phyloP scores from a whole-genome alignment of 2,113 vertebrate genomes.

The Bagarius yarrelli region DNA sequence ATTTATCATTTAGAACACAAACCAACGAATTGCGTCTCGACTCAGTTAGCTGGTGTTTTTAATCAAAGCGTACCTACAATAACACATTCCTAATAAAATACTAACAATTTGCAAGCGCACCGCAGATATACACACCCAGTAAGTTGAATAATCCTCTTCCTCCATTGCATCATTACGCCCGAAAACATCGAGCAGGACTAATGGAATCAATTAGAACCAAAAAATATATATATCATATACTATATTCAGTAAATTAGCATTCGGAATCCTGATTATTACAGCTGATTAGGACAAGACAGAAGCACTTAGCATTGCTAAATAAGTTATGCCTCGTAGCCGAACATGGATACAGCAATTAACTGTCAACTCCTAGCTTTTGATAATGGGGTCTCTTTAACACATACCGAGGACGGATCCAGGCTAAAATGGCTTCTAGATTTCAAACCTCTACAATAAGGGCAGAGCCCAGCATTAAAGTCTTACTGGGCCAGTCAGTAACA shows the following conservation, averaged over 20 bases:
- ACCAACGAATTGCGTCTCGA: too few species aligned
- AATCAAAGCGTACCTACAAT: too few species aligned
- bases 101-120: neutral
- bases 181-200: neutral
- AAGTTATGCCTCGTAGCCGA: constrained; percentile 27
- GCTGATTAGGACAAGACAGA: constrained; percentile 24
- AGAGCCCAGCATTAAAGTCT: constrained; percentile 14
- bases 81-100: too few species aligned
- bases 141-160: neutral
- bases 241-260: constrained; percentile 24
- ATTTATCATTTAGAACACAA: too few species aligned
- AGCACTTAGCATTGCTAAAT: constrained; percentile 27
- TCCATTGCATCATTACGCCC: neutral
- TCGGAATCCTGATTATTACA: constrained; percentile 23
- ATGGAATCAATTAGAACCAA: constrained; percentile 4
- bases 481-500: neutral
- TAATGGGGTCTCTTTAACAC: constrained; percentile 26
- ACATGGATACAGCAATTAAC: constrained; percentile 34
- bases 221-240: constrained; percentile 9
- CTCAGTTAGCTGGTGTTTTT: too few species aligned
- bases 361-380: constrained; percentile 33
- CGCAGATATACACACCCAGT: neutral
- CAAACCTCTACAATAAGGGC: constrained; percentile 27
- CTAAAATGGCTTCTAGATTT: constrained; percentile 30
- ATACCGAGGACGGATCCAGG: constrained; percentile 12